Conservation (phyloP, 2,797 vertebrate species). For the Poeciliopsis paucimaculata region DNA sequence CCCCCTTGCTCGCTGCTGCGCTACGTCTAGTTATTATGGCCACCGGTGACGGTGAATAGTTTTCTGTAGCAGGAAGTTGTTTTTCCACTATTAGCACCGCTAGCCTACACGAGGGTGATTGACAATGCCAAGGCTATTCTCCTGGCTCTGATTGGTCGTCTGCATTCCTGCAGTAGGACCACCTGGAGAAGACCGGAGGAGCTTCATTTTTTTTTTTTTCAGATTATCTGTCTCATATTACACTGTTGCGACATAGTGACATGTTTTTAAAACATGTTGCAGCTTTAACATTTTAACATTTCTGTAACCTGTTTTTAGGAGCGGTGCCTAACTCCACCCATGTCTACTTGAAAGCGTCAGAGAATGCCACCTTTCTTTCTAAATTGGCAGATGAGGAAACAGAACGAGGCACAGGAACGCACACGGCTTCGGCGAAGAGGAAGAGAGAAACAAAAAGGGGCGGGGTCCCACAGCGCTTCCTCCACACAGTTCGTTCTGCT, state of each 20-base stretch:
- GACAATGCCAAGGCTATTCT: background rate
- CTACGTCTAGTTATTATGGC: background rate
- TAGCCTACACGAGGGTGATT: background rate
- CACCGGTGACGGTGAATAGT: background rate
- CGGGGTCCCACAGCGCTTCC: conserved; percentile 40
- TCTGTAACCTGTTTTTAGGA: background rate
- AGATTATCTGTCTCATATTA: background rate
- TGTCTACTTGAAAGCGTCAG: conserved; percentile 63
- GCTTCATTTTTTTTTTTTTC: background rate
- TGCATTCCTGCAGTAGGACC: background rate
- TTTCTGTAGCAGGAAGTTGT: background rate
- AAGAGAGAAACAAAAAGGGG: conserved; percentile 46
- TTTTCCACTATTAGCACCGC: background rate
- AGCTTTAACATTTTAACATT: background rate
- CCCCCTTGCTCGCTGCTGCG: no score
- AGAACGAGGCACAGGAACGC: conserved; percentile 10
- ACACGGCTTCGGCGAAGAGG: conserved; percentile 44
- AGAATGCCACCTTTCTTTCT: conserved; percentile 44
- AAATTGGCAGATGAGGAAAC: conserved; percentile 21
- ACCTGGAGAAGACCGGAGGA: background rate
- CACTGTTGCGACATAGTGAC: background rate
- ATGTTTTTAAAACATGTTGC: background rate
- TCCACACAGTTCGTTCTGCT: conserved; percentile 55
- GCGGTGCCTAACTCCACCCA: conserved; percentile 8
- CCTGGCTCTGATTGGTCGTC: background rate